Evolutionary conservation across 2,113 vertebrate species (phyloP).

Genomic region (Gallinago undulata): DNA sequence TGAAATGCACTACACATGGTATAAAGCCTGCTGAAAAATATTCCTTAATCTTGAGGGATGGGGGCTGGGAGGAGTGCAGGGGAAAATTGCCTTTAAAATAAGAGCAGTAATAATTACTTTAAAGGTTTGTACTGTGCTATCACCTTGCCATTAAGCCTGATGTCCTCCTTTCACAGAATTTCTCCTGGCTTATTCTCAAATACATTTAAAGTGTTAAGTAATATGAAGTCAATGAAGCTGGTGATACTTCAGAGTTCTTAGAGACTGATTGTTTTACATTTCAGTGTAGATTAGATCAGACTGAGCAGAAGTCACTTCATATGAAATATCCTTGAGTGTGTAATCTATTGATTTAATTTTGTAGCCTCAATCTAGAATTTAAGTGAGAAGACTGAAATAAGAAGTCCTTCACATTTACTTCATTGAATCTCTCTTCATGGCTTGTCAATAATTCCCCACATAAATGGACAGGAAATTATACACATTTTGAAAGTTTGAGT

Average conservation of each 20-base stretch:
- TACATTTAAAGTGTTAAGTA: not conserved
- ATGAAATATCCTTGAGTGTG: not conserved
- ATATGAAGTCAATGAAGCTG: not conserved
- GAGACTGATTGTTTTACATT: not conserved
- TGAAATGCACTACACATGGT: not conserved
- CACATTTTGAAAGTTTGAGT: not conserved
- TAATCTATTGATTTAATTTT: slow-evolving; percentile 55
- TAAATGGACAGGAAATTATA: not conserved
- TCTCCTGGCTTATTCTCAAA: not conserved
- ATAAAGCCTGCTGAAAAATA: not conserved
- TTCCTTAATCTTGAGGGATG: not conserved
- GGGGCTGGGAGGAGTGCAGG: not conserved
- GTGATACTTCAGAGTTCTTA: not conserved
- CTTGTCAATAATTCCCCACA: slow-evolving; percentile 4
- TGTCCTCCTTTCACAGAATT: not conserved
- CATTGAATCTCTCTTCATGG: not conserved
- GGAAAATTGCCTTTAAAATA: not conserved
- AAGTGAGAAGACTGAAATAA: not conserved
- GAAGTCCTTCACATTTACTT: not conserved
- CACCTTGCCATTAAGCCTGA: not conserved
- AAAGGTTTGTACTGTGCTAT: not conserved
- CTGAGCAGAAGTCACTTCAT: not conserved
- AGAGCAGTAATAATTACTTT: not conserved
- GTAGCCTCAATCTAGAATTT: slow-evolving; percentile 4
- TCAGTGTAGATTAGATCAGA: slow-evolving; percentile 17